A percentile compares a stretch with the other conserved stretches of the same genome.
Conservation (phyloP, 2,888 invertebrate genomes). For the Eucera pruinosa region DNA sequence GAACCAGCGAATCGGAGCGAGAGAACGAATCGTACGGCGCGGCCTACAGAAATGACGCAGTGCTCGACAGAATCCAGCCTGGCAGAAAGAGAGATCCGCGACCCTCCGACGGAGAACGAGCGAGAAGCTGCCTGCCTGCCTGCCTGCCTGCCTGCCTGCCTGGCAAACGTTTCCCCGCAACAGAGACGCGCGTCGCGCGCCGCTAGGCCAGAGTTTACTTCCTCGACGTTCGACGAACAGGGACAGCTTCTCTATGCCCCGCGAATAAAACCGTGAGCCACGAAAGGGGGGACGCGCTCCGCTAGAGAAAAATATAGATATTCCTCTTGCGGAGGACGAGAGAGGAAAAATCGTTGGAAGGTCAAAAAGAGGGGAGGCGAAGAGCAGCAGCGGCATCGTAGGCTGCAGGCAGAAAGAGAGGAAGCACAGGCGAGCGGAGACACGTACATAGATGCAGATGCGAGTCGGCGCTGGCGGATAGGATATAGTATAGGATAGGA, state of each 20-base stretch:
- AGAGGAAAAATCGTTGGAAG: constrained; percentile 27
- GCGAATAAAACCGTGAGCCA: constrained; percentile 7
- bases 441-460: constrained; percentile 4
- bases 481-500: no score
- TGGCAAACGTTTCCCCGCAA: constrained; percentile 39
- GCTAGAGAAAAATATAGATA: constrained; percentile 21
- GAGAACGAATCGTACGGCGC: constrained; percentile 38
- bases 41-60: constrained; percentile 69
- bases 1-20: constrained; percentile 5
- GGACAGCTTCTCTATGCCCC: constrained; percentile 8
- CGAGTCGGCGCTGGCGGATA: not conserved
- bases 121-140: constrained; percentile 5
- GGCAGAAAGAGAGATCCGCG: constrained; percentile 25
- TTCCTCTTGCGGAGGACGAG: not conserved
- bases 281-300: constrained; percentile 3
- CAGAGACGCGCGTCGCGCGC: constrained; percentile 45
- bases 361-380: constrained; percentile 14
- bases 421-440: no score
- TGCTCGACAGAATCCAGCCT: constrained; percentile 48
- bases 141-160: no score
- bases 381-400: no score
- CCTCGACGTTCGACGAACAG: constrained; percentile 19
- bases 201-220: constrained; percentile 44
- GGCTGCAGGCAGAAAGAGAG: no score
- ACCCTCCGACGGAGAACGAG: constrained; percentile 25